Conservation (phyloP, 1,140 invertebrate species). For the Penaeus vannamei region DNA sequence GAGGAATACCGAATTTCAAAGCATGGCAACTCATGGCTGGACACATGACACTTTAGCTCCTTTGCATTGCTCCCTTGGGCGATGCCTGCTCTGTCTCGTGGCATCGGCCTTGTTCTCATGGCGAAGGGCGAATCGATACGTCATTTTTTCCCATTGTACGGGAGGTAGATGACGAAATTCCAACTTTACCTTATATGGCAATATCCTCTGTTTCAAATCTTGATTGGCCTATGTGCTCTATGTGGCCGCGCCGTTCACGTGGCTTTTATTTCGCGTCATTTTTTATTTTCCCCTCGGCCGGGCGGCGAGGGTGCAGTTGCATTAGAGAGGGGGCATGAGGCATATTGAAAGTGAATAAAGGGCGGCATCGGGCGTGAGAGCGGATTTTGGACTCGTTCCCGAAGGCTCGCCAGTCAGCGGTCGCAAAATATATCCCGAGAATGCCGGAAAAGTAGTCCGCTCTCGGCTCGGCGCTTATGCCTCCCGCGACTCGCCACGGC, state of each 20-base stretch:
- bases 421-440: constrained; percentile 53
- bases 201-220: constrained; percentile 67
- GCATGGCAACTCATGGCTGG: constrained; percentile 45
- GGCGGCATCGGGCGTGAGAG: constrained; percentile 1
- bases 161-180: constrained; percentile 55
- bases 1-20: constrained; percentile 35
- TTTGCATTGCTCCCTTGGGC: neutral
- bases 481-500: neutral
- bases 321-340: neutral
- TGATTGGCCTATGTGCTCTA: constrained; percentile 64
- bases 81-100: neutral
- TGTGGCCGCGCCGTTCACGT: constrained; percentile 26
- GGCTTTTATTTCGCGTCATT: constrained; percentile 51
- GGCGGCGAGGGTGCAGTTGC: neutral
- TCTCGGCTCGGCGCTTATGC: neutral
- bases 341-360: neutral
- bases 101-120: neutral
- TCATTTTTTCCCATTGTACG: constrained; percentile 46
- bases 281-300: neutral
- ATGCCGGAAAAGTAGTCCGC: constrained; percentile 57
- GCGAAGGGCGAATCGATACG: constrained; percentile 1
- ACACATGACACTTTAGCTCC: constrained; percentile 50
- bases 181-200: constrained; percentile 66
- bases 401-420: constrained; percentile 35
- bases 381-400: constrained; percentile 45